Base-by-base conservation (phyloP, 2,113 vertebrate species). In the Stictonetta naevosa region DNA sequence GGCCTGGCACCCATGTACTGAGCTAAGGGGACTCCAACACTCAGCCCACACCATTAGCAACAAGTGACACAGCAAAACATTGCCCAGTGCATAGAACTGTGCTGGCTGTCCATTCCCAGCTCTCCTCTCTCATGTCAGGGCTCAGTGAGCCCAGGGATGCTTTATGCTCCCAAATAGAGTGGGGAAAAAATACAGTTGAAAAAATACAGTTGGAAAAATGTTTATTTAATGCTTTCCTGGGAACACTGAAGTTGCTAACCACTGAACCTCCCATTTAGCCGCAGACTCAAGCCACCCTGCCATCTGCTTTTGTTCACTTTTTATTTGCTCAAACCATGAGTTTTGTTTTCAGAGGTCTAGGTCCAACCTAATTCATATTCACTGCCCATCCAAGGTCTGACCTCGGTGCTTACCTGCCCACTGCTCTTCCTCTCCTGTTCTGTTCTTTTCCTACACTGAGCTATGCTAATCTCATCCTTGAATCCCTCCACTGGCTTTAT, bases 221-320 rank as follows among this genome's bases (percentile, higher is more conserved):
- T 10, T 69, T 67, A 38, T 62, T 80, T 62, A 86, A 42, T n/a
- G 33, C 25, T 88, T 80, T 88, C 33, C 52, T 76, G 46, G 52
- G 83, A 90, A 55, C 36, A 59, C 12, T 33, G 40, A 62, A 73
- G 46, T 66, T 90, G 68, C 60, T 75, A 78, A 86, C 50, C 56
- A 79, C 66, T 48, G 42, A 83, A 86, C 19, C 18, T 66, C 7
- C 48, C 66, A 26, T 53, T 92, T 62, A 36, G 40, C 56, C 82
- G 56, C 38, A 90, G 50, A 48, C 28, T 36, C 60, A 87, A 92
- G 68, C 22, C 46, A 75, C 68, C 12, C 53, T 42, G 38, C 83
- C 69, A 63, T 82, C 88, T 92, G 62, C 60, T 94, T 82, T 58
- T 81, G 13, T 59, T 86, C 38, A 33, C 31, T 53, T 80, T 8